Evolutionary conservation across 2,888 invertebrate genomes (phyloP).

Genomic region (Lucinisca nassula): DNA sequence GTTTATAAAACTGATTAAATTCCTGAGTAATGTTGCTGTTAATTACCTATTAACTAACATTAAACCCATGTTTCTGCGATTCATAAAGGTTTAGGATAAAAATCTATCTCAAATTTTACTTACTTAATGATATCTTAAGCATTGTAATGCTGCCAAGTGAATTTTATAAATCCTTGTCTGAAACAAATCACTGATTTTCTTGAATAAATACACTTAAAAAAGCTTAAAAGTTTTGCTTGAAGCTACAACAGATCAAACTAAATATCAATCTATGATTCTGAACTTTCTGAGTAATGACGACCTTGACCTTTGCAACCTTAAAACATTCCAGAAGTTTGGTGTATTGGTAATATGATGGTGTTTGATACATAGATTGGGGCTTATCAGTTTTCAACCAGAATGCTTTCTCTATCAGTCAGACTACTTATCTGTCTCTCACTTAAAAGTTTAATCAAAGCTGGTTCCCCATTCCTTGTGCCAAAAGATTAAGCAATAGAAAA

Average conservation of each 20-base stretch:
- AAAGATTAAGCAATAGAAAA: not conserved
- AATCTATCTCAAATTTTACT: constrained; percentile 11
- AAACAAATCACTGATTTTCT: not conserved
- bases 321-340: not conserved
- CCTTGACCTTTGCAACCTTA: not conserved
- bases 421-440: constrained; percentile 1
- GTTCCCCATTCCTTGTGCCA: not conserved
- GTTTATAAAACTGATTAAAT: not conserved
- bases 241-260: not conserved
- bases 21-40: not conserved
- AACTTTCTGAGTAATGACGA: not conserved
- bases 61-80: not conserved
- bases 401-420: constrained; percentile 16
- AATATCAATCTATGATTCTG: not conserved
- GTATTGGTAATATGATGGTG: not conserved
- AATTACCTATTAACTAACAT: not conserved
- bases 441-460: not conserved
- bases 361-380: constrained; percentile 2
- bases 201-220: not conserved
- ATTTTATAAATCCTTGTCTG: not conserved
- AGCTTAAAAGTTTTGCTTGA: not conserved
- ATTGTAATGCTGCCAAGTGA: constrained; percentile 15
- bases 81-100: not conserved
- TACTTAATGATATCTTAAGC: constrained; percentile 48
- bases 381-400: constrained; percentile 3